phyloP scores from a whole-genome alignment of 2,113 vertebrate species.

The Heterocephalus glaber region DNA sequence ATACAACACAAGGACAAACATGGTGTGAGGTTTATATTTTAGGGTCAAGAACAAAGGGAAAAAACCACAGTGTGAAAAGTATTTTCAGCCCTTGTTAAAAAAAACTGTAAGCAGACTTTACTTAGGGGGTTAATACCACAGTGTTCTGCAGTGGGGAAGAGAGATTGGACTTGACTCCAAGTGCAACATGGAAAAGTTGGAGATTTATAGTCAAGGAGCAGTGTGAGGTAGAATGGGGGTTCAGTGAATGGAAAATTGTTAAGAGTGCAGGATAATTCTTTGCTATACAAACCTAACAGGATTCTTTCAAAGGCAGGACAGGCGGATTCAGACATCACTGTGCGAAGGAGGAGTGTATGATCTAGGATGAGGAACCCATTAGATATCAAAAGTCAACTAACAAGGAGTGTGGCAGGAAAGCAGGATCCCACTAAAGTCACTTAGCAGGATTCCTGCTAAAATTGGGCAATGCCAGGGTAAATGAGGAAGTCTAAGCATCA shows the following conservation, averaged over 20 bases:
- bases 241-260: neutral
- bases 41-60: neutral
- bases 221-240: neutral
- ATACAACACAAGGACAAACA: accelerated
- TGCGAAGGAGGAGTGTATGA: too few species aligned
- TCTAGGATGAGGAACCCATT: neutral
- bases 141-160: neutral
- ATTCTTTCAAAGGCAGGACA: neutral
- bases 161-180: neutral
- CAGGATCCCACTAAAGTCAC: neutral
- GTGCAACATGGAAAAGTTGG: neutral
- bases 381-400: neutral
- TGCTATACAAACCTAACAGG: neutral
- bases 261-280: neutral
- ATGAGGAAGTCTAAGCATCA: neutral
- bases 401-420: neutral
- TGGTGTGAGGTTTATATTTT: accelerated
- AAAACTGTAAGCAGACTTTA: neutral
- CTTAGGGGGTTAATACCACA: too few species aligned
- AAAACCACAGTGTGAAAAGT: neutral
- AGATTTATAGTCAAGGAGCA: neutral
- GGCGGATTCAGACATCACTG: neutral
- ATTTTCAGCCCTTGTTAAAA: neutral
- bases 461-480: too few species aligned
- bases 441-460: neutral